Base-by-base conservation (phyloP, 1,140 invertebrate genomes). In the Daktulosphaira vitifoliae region DNA sequence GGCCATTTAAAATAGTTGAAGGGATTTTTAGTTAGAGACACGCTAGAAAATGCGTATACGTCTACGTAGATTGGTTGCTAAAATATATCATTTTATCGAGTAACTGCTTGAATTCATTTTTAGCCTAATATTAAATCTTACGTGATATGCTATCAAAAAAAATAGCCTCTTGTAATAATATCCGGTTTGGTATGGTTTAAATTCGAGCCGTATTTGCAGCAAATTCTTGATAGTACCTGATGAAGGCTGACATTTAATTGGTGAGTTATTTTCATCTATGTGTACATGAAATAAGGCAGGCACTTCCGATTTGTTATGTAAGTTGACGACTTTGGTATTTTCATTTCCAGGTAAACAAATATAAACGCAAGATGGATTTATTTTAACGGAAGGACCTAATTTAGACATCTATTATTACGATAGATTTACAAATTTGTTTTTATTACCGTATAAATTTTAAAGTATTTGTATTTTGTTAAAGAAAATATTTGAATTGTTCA, bases 91-190 rank as follows among this genome's bases (percentile, higher is more conserved):
- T n/a, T 0, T 39, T 26, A 23, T 9, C 15, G 25, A 13, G 22
- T 51, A 29, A n/a, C n/a, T n/a, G n/a, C n/a, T n/a, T n/a, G n/a
- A n/a, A n/a, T 5, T 8, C 8, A 29, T 51, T 16, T 26, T n/a
- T n/a, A n/a, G n/a, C n/a, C n/a, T 18, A n/a, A 13, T 53, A 20
- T 37, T 13, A 15, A 18, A 29, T 38, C 23, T 59, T 46, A 62
- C 56, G 16, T 62, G 56, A 25, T 62, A 7, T 0, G 25, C n/a
- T 5, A 62, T 62, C 16, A 62, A 13, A 22, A 62, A 18, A 13
- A 46, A 62, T n/a, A 62, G 42, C 13, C 56, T 46, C 15, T 44
- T 62, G 26, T 62, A 62, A 3, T 62, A 62, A 46, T 62, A 48
- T 33, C 25, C 56, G 1, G n/a, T 48, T 15, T 20, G 25, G 20